These are phyloP conservation scores for Ancistrus triradiatus DNA, from an alignment of 2,113 vertebrate genomes.

Conservation along the genomic window DNA sequence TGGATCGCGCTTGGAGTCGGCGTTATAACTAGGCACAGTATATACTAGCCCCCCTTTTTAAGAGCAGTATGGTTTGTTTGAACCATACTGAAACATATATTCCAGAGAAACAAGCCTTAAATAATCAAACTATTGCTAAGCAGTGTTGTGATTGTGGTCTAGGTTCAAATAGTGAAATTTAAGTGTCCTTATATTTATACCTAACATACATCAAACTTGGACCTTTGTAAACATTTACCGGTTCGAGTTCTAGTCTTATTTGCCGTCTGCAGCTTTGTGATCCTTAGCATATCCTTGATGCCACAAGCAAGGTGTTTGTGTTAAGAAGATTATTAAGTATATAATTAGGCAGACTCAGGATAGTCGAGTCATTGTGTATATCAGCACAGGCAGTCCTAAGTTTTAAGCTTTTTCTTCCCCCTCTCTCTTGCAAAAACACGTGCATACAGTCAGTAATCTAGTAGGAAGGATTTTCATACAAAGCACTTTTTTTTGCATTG, in stretches of 20 bases:
- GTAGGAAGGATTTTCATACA: conserved; percentile 1
- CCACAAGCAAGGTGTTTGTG: too few relatives aligned
- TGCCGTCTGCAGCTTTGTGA: conserved; percentile 16
- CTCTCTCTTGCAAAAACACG: background rate
- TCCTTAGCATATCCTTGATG: too few relatives aligned
- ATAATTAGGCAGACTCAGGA: too few relatives aligned
- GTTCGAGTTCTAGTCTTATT: conserved; percentile 11
- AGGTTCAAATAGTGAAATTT: conserved; percentile 52
- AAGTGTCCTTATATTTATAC: conserved; percentile 69
- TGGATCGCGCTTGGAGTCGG: background rate
- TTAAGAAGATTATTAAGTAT: too few relatives aligned
- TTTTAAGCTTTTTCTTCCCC: background rate
- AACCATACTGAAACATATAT: background rate
- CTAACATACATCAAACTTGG: conserved; percentile 1
- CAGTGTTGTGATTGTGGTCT: conserved; percentile 44
- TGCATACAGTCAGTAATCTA: background rate
- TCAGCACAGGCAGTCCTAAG: conserved; percentile 4
- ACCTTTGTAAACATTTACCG: background rate
- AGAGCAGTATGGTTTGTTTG: too few relatives aligned
- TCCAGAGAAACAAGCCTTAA: conserved; percentile 40
- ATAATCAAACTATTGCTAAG: conserved; percentile 42
- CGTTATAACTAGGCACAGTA: conserved; percentile 33
- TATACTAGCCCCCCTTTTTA: conserved; percentile 31
- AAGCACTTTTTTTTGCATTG: conserved; percentile 21
- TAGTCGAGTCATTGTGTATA: conserved; percentile 7